phyloP scores from a whole-genome alignment of 1,140 invertebrate species.

The Tribolium madens region DNA sequence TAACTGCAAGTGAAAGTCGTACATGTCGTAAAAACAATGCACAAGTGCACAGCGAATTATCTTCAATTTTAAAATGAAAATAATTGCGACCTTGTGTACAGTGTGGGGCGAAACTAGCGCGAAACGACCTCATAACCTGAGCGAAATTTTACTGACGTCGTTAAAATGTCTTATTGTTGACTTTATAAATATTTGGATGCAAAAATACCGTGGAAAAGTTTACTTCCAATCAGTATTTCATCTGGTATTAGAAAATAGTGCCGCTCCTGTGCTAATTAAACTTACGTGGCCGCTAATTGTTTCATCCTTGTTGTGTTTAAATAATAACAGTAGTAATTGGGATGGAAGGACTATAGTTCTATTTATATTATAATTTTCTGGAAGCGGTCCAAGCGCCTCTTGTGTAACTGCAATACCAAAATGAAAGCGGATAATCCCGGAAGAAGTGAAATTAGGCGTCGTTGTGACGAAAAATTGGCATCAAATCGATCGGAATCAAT shows the following conservation, averaged over 20 bases:
- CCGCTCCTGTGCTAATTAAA: neutral
- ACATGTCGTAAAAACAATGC: too few species aligned
- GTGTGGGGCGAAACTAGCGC: too few species aligned
- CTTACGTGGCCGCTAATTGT: neutral
- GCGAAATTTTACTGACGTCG: neutral
- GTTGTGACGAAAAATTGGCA: too few species aligned
- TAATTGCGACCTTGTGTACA: neutral
- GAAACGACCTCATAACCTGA: too few species aligned
- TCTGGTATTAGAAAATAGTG: neutral
- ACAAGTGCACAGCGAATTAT: too few species aligned
- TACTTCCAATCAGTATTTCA: neutral
- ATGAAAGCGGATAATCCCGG: neutral
- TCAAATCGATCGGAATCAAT: conserved; percentile 1
- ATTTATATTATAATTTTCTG: neutral
- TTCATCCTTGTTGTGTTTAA: neutral
- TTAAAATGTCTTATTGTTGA: neutral
- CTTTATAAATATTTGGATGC: conserved; percentile 12
- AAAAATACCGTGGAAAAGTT: too few species aligned
- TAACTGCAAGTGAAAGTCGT: neutral
- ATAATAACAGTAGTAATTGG: neutral
- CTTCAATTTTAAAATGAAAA: neutral
- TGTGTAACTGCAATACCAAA: neutral
- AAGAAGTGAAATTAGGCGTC: neutral
- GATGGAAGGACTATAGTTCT: conserved; percentile 2
- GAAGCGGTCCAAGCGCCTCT: conserved; percentile 10